These are phyloP conservation scores for Callopanchax toddi DNA, from an alignment of 2,113 vertebrate species.

Conservation along the genomic window DNA sequence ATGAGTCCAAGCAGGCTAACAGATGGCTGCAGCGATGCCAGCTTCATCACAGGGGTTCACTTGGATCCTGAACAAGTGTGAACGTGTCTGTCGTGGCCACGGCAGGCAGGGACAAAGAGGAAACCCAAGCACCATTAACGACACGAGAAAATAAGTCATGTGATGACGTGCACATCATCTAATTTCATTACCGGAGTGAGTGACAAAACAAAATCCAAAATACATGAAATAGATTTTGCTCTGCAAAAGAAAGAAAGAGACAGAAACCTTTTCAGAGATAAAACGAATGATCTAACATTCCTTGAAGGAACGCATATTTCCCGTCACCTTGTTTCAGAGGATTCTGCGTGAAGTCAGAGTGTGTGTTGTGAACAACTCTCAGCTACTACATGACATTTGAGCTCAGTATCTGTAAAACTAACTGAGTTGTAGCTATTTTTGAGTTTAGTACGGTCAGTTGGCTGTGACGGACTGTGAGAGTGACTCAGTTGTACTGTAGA, in stretches of 20 bases:
- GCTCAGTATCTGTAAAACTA: too few relatives aligned
- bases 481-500: too few relatives aligned
- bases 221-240: background rate
- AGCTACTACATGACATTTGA: too few relatives aligned
- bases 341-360: too few relatives aligned
- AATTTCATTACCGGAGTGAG: background rate
- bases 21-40: conserved; percentile 68
- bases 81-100: conserved; percentile 52
- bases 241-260: too few relatives aligned
- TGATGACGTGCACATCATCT: background rate
- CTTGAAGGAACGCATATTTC: background rate
- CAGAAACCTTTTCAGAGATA: too few relatives aligned
- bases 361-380: too few relatives aligned
- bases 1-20: conserved; percentile 58
- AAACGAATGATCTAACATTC: background rate
- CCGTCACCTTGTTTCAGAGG: too few relatives aligned
- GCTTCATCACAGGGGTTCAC: conserved; percentile 59
- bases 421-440: too few relatives aligned
- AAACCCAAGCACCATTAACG: conserved; percentile 14
- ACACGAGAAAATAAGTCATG: conserved; percentile 3
- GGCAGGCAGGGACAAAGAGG: conserved; percentile 9
- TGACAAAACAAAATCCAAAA: background rate
- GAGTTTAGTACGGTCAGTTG: too few relatives aligned
- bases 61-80: conserved; percentile 53
- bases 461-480: too few relatives aligned